Evolutionary conservation across 2,113 vertebrate species (phyloP), one percentile per base, ranked within the genome.

Genomic region (Ifrita kowaldi): DNA sequence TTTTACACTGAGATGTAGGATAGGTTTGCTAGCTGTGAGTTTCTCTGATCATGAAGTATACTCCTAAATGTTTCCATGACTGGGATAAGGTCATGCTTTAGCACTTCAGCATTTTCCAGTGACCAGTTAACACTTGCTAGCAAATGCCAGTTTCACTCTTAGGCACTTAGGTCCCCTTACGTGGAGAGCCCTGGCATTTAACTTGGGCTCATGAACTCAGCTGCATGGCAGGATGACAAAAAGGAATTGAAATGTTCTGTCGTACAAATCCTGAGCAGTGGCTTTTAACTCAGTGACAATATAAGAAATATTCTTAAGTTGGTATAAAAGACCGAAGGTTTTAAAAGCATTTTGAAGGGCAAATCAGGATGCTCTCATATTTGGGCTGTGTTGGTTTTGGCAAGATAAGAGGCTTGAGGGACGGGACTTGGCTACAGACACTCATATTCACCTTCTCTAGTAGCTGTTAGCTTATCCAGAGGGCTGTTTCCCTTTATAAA

Each of bases 401-500:
- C 74, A 89, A 92, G 62, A 84, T 76, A 84, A 90, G 44, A 79
- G 49, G 53, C 53, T n/a, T 68, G 84, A 95, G 84, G 33, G 23
- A 89, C 91, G 44, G 80, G 28, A 89, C 41, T 94, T 94, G 91
- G 94, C 84, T 93, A 63, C 4, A 4, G 76, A 81, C 32, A 23
- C 13, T 85, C 63, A 77, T 19, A 67, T 81, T 75, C 77, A 92
- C 71, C 64, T 95, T 94, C 80, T 59, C 56, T 89, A 59, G 59
- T 89, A 41, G 47, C 71, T 84, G 37, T 46, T 90, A 86, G 47
- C 35, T 84, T 94, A 56, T 84, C 56, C 49, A 89, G 47, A 87
- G 44, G 74, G 49, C 27, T 92, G 53, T 59, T 96, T 81, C 52
- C 53, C 22, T 89, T 95, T 87, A 93, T 89, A 92, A 89, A 94